phyloP scores from a whole-genome alignment of 2,888 invertebrate species.

The Tachystola acroxantha region DNA sequence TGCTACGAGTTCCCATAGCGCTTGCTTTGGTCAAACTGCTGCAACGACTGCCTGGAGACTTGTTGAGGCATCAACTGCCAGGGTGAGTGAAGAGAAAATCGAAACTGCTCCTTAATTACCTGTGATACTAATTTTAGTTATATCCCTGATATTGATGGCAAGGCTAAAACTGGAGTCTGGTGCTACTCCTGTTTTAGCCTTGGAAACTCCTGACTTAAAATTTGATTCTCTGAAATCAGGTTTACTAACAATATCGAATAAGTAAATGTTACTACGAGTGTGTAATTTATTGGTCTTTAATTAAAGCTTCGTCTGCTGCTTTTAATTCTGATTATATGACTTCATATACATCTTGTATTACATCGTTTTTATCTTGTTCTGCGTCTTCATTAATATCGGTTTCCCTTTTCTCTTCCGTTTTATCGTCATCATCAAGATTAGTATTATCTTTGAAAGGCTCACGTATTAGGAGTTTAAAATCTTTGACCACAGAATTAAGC shows the following conservation, averaged over 20 bases:
- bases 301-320: constrained; percentile 49
- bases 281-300: constrained; percentile 37
- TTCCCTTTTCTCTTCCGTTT: constrained; percentile 15
- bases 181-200: no score
- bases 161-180: no score
- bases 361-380: constrained; percentile 24
- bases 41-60: constrained; percentile 88
- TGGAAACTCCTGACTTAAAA: no score
- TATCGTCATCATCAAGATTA: constrained; percentile 23
- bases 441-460: constrained; percentile 13
- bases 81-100: constrained; percentile 85
- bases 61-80: constrained; percentile 87
- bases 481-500: no score
- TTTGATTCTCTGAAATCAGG: no score
- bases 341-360: constrained; percentile 22
- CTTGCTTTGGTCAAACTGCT: constrained; percentile 94
- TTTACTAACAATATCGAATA: no score
- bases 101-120: no score
- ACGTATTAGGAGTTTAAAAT: no score
- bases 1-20: constrained; percentile 93
- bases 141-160: no score
- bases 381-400: constrained; percentile 17
- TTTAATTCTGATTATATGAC: constrained; percentile 53
- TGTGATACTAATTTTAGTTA: no score
- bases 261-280: no score